Evolutionary conservation across 1,140 invertebrate genomes (phyloP), one percentile per base, ranked within the genome.

Genomic region (Prorops nasuta): DNA sequence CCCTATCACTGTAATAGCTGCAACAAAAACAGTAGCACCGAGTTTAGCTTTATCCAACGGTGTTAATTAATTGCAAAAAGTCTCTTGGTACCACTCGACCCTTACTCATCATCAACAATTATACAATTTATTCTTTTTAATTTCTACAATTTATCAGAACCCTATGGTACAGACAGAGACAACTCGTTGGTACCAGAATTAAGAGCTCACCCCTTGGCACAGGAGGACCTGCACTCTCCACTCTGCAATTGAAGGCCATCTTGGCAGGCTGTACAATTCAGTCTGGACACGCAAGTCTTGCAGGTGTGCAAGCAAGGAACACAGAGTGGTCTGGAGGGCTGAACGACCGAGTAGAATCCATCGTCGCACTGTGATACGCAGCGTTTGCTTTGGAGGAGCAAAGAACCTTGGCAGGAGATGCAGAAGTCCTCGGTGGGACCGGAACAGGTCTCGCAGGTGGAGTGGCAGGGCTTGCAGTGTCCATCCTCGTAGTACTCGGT

Each of bases 1-100:
- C 88, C 14, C 87, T 81, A 66, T 92, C 90, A 53, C 88, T 90
- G 73, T 90, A 92, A 71, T 90, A 92, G 19, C 90, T 90, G 44
- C 60, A 63, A 62, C 57, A 34, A 16, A 42, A 12, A 34, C 6
- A 22, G 9, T n/a, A n/a, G n/a, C n/a, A n/a, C n/a, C n/a, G n/a
- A n/a, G n/a, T n/a, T n/a, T n/a, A n/a, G n/a, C n/a, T n/a, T n/a
- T n/a, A n/a, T n/a, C n/a, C n/a, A n/a, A n/a, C n/a, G n/a, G n/a
- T n/a, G n/a, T n/a, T n/a, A n/a, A n/a, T n/a, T n/a, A n/a, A n/a
- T n/a, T n/a, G n/a, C n/a, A n/a, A n/a, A n/a, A n/a, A n/a, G n/a
- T n/a, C n/a, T n/a, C n/a, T n/a, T n/a, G n/a, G n/a, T n/a, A n/a
- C n/a, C n/a, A n/a, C n/a, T n/a, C n/a, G n/a, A n/a, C n/a, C n/a